phyloP scores from a whole-genome alignment of 92 coral and sea anemone genomes.

The Umimayanthus chanpuru region DNA sequence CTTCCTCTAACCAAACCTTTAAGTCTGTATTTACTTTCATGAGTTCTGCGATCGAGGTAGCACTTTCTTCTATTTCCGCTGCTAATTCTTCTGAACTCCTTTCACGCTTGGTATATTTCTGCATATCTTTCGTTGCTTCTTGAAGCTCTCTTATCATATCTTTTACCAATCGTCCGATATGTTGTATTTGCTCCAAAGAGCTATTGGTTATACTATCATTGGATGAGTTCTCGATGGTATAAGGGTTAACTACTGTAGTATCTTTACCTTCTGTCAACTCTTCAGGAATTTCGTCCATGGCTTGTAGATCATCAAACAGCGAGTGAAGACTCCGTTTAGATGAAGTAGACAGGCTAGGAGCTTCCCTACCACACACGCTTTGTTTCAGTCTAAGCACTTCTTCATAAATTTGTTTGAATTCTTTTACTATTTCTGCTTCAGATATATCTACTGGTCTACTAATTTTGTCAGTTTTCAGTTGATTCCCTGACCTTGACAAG shows the following conservation, averaged over 20 bases:
- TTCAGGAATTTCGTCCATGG: slow-evolving; percentile 29
- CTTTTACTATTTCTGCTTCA: not conserved
- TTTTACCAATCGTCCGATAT: not conserved
- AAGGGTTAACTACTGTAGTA: not conserved
- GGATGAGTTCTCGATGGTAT: not conserved
- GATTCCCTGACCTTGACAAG: not conserved
- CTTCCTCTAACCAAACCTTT: slow-evolving; percentile 38
- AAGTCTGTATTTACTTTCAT: slow-evolving; percentile 12
- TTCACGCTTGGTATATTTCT: not conserved
- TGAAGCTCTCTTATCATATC: slow-evolving; percentile 9
- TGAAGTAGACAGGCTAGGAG: not conserved
- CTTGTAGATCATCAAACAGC: slow-evolving; percentile 1
- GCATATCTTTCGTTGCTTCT: not conserved
- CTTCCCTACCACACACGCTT: not conserved
- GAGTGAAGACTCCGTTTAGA: not conserved
- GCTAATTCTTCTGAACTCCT: not conserved
- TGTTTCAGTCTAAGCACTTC: slow-evolving; percentile 19
- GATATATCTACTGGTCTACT: not conserved
- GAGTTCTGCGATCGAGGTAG: not conserved
- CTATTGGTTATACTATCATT: not conserved
- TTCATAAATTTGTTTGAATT: slow-evolving; percentile 16
- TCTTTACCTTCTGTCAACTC: slow-evolving; percentile 18
- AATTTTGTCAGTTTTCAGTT: not conserved
- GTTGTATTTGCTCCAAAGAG: not conserved
- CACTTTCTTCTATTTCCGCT: not conserved